phyloP scores from a whole-genome alignment of 2,888 invertebrate species.

The Rhamnusium bicolor region DNA sequence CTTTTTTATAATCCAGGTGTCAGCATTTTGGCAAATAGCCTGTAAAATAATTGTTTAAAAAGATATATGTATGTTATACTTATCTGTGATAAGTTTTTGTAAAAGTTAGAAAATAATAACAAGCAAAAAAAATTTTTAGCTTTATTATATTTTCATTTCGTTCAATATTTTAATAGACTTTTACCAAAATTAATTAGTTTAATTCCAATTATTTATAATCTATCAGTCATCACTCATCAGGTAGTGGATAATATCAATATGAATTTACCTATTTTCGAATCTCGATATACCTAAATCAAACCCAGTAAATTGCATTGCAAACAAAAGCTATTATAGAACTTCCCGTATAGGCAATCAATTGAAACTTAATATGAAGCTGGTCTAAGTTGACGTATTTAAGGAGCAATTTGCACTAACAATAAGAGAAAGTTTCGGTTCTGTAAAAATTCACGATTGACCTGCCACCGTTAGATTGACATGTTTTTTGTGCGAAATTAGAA shows the following conservation, averaged over 20 bases:
- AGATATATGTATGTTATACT: too few relatives aligned
- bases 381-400: conserved; percentile 21
- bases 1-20: too few relatives aligned
- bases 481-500: conserved; percentile 59
- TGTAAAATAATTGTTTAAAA: too few relatives aligned
- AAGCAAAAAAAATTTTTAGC: too few relatives aligned
- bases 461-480: conserved; percentile 54
- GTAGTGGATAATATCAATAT: background rate
- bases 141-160: too few relatives aligned
- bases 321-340: conserved; percentile 39
- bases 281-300: background rate
- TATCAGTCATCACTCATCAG: too few relatives aligned
- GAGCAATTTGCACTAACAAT: conserved; percentile 39
- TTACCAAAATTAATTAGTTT: too few relatives aligned
- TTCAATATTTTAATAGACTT: too few relatives aligned
- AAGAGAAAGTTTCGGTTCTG: conserved; percentile 43
- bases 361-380: conserved; percentile 41
- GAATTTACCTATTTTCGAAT: background rate
- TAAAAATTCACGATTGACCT: conserved; percentile 42
- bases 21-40: too few relatives aligned
- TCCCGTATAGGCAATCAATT: conserved; percentile 45
- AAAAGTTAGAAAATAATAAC: too few relatives aligned
- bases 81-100: too few relatives aligned
- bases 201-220: too few relatives aligned
- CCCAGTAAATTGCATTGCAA: conserved; percentile 16